A percentile compares a stretch with the other conserved stretches of the same genome.
Evolutionary conservation across 2,888 invertebrate species (phyloP).

Genomic region (Temnothorax ravouxi): DNA sequence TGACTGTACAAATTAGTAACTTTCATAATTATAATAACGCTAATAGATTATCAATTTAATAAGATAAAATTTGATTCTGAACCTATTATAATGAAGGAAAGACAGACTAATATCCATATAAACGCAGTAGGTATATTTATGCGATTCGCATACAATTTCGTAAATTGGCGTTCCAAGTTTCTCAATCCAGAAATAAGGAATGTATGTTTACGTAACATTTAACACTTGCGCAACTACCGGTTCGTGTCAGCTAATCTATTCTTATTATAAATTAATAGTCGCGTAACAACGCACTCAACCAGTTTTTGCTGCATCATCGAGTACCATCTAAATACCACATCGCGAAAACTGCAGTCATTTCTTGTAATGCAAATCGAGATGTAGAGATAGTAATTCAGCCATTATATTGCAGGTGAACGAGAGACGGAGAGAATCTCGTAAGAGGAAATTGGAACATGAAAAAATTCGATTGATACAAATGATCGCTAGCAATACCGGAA

Average conservation of each 20-base stretch:
- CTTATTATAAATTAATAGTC: slow-evolving; percentile 13
- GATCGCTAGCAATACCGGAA: neutral
- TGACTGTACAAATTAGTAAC: neutral
- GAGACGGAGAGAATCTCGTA: neutral
- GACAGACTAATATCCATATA: neutral
- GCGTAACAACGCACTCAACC: neutral
- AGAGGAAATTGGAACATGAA: neutral
- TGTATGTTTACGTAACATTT: neutral
- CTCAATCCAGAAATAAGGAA: neutral
- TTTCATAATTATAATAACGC: neutral
- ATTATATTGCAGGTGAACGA: slow-evolving; percentile 30
- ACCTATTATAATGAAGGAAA: neutral
- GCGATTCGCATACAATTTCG: neutral
- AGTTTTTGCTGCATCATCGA: neutral
- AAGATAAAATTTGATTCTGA: neutral
- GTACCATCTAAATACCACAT: neutral
- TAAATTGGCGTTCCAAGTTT: neutral
- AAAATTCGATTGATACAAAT: neutral
- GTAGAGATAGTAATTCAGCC: neutral
- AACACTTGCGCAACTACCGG: neutral
- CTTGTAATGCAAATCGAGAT: neutral
- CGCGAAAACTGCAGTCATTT: neutral
- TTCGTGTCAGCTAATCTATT: neutral
- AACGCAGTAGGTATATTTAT: neutral
- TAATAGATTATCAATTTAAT: neutral